Evolutionary conservation across 2,113 vertebrate species (phyloP).

Genomic region (Corvus cornix): DNA sequence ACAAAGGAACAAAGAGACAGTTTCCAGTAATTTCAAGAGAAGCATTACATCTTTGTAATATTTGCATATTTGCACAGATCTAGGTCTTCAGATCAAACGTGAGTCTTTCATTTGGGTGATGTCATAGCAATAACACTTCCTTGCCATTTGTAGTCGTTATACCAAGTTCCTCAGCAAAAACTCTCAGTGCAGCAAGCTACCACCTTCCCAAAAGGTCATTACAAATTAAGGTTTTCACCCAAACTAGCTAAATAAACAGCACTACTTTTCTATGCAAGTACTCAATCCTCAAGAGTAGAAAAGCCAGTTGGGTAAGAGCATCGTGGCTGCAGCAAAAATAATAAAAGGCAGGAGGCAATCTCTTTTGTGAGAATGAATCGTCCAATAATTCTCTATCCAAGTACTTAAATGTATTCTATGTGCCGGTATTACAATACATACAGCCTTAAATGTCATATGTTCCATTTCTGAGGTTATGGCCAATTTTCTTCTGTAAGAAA

Average conservation of each 20-base stretch:
- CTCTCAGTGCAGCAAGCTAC: not conserved
- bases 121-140: not conserved
- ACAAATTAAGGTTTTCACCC: not conserved
- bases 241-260: not conserved
- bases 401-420: not conserved
- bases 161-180: not conserved
- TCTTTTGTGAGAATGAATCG: not conserved
- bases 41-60: not conserved
- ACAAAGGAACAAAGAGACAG: not conserved
- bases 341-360: not conserved
- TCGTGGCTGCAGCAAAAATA: not conserved
- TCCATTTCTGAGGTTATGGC: not conserved
- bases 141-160: not conserved
- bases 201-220: not conserved
- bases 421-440: not conserved
- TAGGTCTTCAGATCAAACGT: not conserved
- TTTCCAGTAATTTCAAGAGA: not conserved
- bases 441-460: not conserved
- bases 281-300: not conserved
- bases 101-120: not conserved
- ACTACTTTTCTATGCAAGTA: not conserved
- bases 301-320: not conserved
- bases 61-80: not conserved
- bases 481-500: not conserved
- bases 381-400: not conserved